phyloP scores from a whole-genome alignment of 2,888 invertebrate species.

The Pheosia tremula region DNA sequence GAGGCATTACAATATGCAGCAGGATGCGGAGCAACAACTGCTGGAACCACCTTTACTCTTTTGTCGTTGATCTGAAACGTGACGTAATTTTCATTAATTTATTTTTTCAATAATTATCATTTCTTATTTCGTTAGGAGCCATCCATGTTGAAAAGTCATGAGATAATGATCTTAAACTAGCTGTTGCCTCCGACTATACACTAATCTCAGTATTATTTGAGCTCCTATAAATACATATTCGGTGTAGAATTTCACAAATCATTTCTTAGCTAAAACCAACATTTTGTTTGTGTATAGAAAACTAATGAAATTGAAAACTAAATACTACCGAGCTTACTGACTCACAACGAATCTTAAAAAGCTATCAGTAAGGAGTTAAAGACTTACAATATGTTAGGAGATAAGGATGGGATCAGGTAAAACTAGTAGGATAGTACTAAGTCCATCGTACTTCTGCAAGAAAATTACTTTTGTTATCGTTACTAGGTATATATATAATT shows the following conservation, averaged over 20 bases:
- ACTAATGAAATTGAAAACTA: too few species aligned
- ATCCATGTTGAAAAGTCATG: neutral
- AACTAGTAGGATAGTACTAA: slow-evolving; percentile 50
- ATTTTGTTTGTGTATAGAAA: too few species aligned
- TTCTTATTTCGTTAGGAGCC: neutral
- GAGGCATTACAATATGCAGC: slow-evolving; percentile 94
- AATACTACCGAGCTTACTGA: neutral
- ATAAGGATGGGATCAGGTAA: slow-evolving; percentile 51
- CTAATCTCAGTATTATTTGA: too few species aligned
- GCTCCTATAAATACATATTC: too few species aligned
- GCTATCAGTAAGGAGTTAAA: neutral
- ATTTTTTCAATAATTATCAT: too few species aligned
- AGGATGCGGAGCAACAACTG: slow-evolving; percentile 97
- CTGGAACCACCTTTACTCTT: slow-evolving; percentile 97
- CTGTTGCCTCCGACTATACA: too few species aligned
- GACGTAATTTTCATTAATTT: neutral
- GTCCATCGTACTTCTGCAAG: slow-evolving; percentile 80
- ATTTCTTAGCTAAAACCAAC: too few species aligned
- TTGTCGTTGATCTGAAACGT: slow-evolving; percentile 95
- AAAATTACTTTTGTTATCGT: slow-evolving; percentile 21
- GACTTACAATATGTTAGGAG: slow-evolving; percentile 53
- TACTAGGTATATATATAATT: too few species aligned
- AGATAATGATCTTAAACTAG: neutral
- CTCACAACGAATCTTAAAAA: neutral
- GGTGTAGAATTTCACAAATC: too few species aligned